phyloP scores from a whole-genome alignment of 37 sponge, comb jelly and placozoan genomes.

The Hormiphora californensis region DNA sequence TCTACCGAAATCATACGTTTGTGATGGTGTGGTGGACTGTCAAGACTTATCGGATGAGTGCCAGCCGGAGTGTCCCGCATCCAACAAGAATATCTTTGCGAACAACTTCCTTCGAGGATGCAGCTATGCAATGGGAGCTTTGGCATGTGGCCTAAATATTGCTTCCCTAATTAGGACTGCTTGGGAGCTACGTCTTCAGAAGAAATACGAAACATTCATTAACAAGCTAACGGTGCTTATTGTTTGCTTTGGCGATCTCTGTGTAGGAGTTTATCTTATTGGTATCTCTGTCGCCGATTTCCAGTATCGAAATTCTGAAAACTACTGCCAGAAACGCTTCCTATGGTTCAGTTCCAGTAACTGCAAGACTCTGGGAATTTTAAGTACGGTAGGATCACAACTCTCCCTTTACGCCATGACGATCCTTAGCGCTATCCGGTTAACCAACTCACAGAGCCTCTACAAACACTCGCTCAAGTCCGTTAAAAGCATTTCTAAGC shows the following conservation, averaged over 20 bases:
- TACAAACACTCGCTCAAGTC: too few relatives aligned
- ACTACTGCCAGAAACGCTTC: neutral
- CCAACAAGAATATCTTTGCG: neutral
- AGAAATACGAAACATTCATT: neutral
- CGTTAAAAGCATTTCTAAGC: too few relatives aligned
- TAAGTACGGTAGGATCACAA: neutral
- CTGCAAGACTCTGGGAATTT: neutral
- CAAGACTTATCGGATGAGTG: neutral
- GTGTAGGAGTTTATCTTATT: neutral
- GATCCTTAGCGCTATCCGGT: neutral
- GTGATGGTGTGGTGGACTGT: neutral
- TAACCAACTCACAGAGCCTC: too few relatives aligned
- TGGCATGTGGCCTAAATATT: neutral
- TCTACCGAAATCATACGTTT: neutral
- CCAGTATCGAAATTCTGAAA: neutral
- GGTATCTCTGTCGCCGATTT: neutral
- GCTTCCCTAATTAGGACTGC: too few relatives aligned
- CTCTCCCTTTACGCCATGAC: slow-evolving; percentile 6
- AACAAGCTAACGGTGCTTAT: neutral
- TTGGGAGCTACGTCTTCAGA: neutral
- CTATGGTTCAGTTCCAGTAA: neutral
- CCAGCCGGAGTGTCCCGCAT: neutral
- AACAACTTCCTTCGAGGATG: neutral
- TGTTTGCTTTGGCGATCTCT: neutral
- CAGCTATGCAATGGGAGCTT: neutral